Conservation (phyloP, 2,797 vertebrate species). For the Enteromius unitaeniatus region DNA sequence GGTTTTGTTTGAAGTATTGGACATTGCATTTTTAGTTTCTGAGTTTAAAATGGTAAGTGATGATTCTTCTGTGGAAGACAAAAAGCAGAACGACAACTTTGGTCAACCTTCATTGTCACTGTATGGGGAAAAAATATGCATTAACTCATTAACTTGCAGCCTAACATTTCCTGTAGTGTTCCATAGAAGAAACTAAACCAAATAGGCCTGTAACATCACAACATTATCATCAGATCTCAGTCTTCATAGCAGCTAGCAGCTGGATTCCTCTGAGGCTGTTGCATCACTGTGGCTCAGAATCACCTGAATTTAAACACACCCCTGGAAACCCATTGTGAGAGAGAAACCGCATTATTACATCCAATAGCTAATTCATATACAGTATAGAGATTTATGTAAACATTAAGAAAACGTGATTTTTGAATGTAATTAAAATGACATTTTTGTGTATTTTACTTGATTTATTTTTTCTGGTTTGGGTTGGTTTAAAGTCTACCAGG, state of each 20-base stretch:
- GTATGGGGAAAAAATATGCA: background rate
- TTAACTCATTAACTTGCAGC: background rate
- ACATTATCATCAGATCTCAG: background rate
- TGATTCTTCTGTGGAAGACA: background rate
- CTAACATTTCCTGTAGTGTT: constrained; percentile 19
- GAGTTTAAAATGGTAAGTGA: background rate
- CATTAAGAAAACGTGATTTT: background rate
- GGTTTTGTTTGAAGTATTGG: background rate
- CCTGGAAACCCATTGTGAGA: constrained; percentile 11
- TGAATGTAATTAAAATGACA: background rate
- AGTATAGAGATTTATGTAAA: background rate
- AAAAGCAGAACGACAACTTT: background rate
- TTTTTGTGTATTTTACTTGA: background rate
- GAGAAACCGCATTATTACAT: background rate
- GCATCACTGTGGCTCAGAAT: constrained; percentile 7
- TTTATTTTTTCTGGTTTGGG: too few relatives aligned
- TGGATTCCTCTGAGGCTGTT: background rate
- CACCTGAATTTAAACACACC: background rate
- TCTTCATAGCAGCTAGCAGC: background rate
- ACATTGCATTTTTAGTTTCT: background rate
- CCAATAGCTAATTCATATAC: background rate
- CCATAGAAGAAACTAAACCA: background rate
- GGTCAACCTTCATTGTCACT: background rate
- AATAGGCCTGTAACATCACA: background rate
- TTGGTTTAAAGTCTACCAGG: too few relatives aligned